Evolutionary conservation across 2,797 vertebrate species (phyloP).

Genomic region (Cercopithecus petaurista): DNA sequence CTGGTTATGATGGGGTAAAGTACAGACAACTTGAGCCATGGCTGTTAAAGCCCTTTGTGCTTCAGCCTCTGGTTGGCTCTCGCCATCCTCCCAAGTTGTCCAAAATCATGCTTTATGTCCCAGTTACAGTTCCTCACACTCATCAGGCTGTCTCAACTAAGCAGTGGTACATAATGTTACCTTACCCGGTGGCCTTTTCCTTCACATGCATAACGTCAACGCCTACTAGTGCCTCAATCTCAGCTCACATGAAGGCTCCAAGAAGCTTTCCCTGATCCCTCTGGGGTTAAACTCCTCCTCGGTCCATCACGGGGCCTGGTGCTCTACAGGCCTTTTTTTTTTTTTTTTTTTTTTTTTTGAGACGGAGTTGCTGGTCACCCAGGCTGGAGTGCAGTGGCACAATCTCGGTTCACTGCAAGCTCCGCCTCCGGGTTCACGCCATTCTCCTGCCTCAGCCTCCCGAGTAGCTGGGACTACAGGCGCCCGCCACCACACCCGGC

Average conservation of each 20-base stretch:
- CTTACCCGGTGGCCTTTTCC: neutral
- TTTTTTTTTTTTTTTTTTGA: no score
- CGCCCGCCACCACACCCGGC: no score
- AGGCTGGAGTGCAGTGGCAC: no score
- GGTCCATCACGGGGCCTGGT: neutral
- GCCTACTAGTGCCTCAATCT: neutral
- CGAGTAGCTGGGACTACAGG: no score
- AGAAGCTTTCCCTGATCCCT: neutral
- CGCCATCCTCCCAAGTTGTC: neutral
- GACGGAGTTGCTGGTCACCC: no score
- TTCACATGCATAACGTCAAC: rapidly evolving
- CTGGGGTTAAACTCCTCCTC: neutral
- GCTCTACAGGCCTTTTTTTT: neutral
- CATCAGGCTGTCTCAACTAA: neutral
- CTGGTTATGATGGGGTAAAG: neutral
- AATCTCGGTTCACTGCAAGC: no score
- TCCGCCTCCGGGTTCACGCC: no score
- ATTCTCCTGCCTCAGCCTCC: no score
- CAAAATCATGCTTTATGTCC: neutral
- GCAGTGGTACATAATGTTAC: neutral
- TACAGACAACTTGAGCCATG: no score
- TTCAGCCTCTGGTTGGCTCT: neutral
- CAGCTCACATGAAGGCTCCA: neutral
- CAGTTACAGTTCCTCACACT: neutral
- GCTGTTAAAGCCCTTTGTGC: neutral